Base-by-base conservation (phyloP, 2,113 vertebrate genomes). In the Anseranas semipalmata region DNA sequence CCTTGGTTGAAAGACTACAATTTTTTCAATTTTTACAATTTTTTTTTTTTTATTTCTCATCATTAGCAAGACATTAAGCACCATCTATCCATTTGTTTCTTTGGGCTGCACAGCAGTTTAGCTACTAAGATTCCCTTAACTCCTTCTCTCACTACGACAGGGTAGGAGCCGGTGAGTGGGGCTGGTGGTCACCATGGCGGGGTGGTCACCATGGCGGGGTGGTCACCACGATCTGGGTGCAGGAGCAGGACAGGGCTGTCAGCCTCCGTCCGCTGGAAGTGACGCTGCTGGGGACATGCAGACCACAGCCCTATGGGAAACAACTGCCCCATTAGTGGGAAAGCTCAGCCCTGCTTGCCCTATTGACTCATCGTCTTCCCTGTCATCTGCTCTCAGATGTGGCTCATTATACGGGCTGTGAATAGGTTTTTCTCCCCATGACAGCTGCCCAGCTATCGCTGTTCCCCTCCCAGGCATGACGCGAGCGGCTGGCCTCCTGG, bases 311-410 rank as follows among this genome's bases (percentile, higher is more conserved):
- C 17, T 5, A 3, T 25, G 9, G n/a, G 22, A 76, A 58, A 59
- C n/a, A n/a, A 27, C 58, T 39, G 67, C 74, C 50, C 90, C 0
- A 1, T 35, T 37, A 91, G 74, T 4, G 8, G 59, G 37, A 75
- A 82, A 78, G 84, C 76, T 88, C 75, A 89, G 48, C 62, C 53
- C 30, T 28, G 10, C 59, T 83, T 85, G 82, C 74, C 39, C 72
- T 72, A 56, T 80, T 95, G 80, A 95, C 77, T 93, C 87, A 87
- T 86, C 27, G 35, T 67, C 78, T 85, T 85, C 37, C 72, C 90
- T 91, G 83, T 90, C 92, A 89, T 96, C 90, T 74, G 90, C 55
- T 90, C 52, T 86, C 87, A 89, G 87, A 85, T 45, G 75, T 18
- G 68, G 43, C 88, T 94, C 30, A 46, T 96, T 96, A 90, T 67